phyloP scores from a whole-genome alignment of 2,888 invertebrate species.

The Meganola albula region DNA sequence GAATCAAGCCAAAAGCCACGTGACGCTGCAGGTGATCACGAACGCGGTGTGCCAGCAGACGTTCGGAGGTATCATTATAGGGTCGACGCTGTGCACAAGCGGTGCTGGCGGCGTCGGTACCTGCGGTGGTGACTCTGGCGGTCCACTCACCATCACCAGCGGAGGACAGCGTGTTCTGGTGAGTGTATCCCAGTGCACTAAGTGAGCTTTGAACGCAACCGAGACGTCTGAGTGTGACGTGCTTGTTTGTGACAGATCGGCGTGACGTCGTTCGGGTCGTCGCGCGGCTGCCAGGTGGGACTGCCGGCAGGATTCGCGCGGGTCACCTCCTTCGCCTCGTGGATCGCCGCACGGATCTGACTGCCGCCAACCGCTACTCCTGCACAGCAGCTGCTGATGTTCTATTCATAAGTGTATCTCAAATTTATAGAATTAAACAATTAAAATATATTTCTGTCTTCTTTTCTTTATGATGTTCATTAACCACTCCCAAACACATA shows the following conservation, averaged over 20 bases:
- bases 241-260: constrained; percentile 25
- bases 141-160: constrained; percentile 23
- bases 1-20: constrained; percentile 42
- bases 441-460: no score
- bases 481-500: no score
- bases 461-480: no score
- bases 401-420: no score
- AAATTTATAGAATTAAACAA: no score
- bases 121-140: constrained; percentile 43
- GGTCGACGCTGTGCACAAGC: constrained; percentile 36
- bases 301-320: constrained; percentile 27
- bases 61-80: constrained; percentile 27
- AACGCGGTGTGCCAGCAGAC: constrained; percentile 31
- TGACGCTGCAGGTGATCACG: constrained; percentile 42
- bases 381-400: no score
- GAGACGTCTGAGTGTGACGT: not conserved
- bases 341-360: constrained; percentile 24
- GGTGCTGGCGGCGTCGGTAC: constrained; percentile 32
- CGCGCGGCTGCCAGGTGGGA: constrained; percentile 24
- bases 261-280: constrained; percentile 23
- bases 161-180: constrained; percentile 22
- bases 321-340: constrained; percentile 24
- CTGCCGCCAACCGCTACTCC: not conserved
- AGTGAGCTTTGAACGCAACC: not conserved
- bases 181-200: not conserved